These are phyloP conservation scores for Sebastolobus alascanus DNA, from an alignment of 2,797 vertebrate genomes.

Conservation along the genomic window DNA sequence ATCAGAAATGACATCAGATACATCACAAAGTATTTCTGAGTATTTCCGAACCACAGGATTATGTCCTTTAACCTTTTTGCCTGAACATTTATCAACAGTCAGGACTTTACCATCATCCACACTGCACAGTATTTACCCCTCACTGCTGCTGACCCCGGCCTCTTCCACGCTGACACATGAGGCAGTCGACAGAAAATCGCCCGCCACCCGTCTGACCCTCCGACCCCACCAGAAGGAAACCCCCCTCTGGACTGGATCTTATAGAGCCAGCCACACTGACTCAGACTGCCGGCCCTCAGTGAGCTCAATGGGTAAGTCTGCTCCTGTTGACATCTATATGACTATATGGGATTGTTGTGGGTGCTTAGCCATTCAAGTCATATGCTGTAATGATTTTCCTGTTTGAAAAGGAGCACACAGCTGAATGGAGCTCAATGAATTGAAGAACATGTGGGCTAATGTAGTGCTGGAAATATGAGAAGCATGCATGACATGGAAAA, in stretches of 20 bases:
- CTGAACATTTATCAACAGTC: background rate
- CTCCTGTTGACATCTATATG: conserved; percentile 51
- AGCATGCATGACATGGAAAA: conserved; percentile 23
- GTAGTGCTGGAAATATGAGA: background rate
- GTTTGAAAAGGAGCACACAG: conserved; percentile 28
- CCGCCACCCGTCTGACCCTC: conserved; percentile 63
- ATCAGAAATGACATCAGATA: background rate
- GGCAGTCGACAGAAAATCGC: conserved; percentile 15
- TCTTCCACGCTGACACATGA: conserved; percentile 45
- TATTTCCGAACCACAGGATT: conserved; percentile 8
- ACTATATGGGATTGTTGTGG: conserved; percentile 72
- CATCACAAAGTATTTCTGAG: background rate
- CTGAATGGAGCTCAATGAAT: conserved; percentile 47
- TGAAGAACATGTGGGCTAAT: conserved; percentile 21
- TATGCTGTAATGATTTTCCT: conserved; percentile 54
- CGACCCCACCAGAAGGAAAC: conserved; percentile 51
- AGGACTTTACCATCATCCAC: background rate
- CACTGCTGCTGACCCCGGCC: conserved; percentile 30
- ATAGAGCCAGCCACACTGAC: conserved; percentile 49
- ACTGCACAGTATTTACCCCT: conserved; percentile 32
- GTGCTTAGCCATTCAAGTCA: conserved; percentile 60
- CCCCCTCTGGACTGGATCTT: conserved; percentile 28
- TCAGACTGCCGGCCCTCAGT: conserved; percentile 55
- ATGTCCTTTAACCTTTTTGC: background rate
- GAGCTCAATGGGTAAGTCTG: conserved; percentile 65